These are phyloP conservation scores for Ectropis grisescens DNA, from an alignment of 1,140 invertebrate genomes.

Conservation along the genomic window DNA sequence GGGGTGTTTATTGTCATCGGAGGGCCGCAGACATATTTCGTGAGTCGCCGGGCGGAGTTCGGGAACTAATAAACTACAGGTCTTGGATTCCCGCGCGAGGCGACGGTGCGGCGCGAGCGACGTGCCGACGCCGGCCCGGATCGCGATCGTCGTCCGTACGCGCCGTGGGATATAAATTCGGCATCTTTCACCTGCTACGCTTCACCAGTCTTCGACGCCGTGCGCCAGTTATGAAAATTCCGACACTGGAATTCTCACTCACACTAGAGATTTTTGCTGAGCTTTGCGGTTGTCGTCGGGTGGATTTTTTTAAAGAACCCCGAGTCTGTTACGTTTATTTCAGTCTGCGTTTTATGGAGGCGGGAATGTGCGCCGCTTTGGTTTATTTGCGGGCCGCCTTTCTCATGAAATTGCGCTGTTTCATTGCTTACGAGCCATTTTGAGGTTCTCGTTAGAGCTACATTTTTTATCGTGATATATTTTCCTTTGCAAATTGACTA, in stretches of 20 bases:
- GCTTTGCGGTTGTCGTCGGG: constrained; percentile 50
- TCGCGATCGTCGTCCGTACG: constrained; percentile 26
- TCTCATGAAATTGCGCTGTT: constrained; percentile 60
- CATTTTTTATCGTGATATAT: constrained; percentile 49
- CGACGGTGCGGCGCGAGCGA: constrained; percentile 4
- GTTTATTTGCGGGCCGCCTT: constrained; percentile 58
- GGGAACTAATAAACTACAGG: constrained; percentile 33
- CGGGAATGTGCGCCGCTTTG: constrained; percentile 55
- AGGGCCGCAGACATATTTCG: constrained; percentile 28
- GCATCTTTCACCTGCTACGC: constrained; percentile 40
- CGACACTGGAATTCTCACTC: constrained; percentile 48
- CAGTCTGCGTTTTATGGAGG: constrained; percentile 57
- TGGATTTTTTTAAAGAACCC: constrained; percentile 53
- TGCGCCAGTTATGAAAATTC: constrained; percentile 61
- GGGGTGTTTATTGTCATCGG: constrained; percentile 27
- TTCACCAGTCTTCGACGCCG: constrained; percentile 26
- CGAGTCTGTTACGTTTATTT: constrained; percentile 56
- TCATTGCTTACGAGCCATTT: constrained; percentile 59
- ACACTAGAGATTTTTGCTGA: constrained; percentile 57
- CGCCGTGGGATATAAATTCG: constrained; percentile 42
- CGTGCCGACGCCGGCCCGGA: constrained; percentile 13
- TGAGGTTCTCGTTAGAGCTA: constrained; percentile 47
- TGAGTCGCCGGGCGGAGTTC: constrained; percentile 15
- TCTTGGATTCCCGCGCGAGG: constrained; percentile 15
- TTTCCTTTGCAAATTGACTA: constrained; percentile 40